phyloP scores from a whole-genome alignment of 2,113 vertebrate species.

The Acrocephalus kingi region DNA sequence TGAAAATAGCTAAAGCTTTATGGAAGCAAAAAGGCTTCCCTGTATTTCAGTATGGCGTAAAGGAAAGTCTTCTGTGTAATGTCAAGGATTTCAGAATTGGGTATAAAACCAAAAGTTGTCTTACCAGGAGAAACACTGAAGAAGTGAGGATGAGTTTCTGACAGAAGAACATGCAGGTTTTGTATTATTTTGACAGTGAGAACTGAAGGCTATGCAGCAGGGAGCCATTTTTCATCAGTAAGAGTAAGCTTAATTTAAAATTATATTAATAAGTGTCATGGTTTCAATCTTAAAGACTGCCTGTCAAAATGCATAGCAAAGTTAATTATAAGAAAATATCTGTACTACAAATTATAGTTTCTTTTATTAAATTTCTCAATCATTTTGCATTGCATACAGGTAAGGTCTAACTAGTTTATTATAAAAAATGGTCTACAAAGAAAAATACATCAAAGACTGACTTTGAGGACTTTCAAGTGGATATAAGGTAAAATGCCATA shows the following conservation, averaged over 20 bases:
- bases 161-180: background rate
- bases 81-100: background rate
- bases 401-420: background rate
- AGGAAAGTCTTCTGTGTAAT: background rate
- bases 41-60: background rate
- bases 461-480: background rate
- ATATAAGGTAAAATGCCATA: background rate
- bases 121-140: background rate
- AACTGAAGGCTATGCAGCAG: background rate
- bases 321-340: conserved; percentile 1
- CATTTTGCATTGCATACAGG: background rate
- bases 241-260: background rate
- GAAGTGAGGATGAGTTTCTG: background rate
- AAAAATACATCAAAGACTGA: background rate
- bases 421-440: background rate
- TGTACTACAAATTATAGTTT: background rate
- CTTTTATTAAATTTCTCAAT: background rate
- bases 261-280: background rate
- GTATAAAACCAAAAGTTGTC: background rate
- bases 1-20: background rate
- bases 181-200: background rate
- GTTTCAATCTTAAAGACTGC: background rate
- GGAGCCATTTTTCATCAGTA: background rate
- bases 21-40: background rate
- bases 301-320: background rate